Evolutionary conservation across 1,140 invertebrate genomes (phyloP), one percentile per base, ranked within the genome.

Genomic region (Armadillidium nasatum): DNA sequence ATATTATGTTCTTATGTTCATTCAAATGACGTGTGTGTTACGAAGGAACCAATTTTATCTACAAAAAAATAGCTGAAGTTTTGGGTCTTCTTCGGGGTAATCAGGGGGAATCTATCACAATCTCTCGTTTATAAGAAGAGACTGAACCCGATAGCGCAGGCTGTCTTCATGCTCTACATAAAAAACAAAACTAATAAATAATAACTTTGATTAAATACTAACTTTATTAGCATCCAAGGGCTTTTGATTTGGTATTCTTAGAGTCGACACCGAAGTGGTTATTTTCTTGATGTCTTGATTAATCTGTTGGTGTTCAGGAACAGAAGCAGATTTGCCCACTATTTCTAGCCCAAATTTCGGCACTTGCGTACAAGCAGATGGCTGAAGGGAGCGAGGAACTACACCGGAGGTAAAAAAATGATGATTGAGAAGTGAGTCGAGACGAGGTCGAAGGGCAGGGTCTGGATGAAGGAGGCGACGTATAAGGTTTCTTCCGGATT

Each of bases 381-480:
- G 23, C 10, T 77, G 80, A 9, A 80, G 70, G 45, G 54, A 71
- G 23, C 77, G 73, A 10, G 80, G 77, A n/a, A 77, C 54, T 44
- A 79, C 81, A 84, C 88, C 87, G 77, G 83, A 82, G n/a, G 83
- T 85, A 81, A 93, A 91, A 82, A 92, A 93, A 69, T 87, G 90
- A 85, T 94, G 91, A 74, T 89, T 88, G 0, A 94, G 83, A 45
- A 98, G 81, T 82, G 91, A 88, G 50, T 88, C 86, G 80, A 97
- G 90, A 15, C 89, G 89, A 0, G 95, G 96, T 72, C 96, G 87
- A 79, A 89, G 88, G 43, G 88, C 86, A 0, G 96, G 96, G 82
- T 94, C 91, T 0, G 90, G 88, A 83, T 95, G 92, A 1, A 99
- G 87, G 87, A 96, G 91, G 75, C 89, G 87, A 19, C 90, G 87